Evolutionary conservation across 2,888 invertebrate genomes (phyloP).

Genomic region (Rugalucina vietnamica): DNA sequence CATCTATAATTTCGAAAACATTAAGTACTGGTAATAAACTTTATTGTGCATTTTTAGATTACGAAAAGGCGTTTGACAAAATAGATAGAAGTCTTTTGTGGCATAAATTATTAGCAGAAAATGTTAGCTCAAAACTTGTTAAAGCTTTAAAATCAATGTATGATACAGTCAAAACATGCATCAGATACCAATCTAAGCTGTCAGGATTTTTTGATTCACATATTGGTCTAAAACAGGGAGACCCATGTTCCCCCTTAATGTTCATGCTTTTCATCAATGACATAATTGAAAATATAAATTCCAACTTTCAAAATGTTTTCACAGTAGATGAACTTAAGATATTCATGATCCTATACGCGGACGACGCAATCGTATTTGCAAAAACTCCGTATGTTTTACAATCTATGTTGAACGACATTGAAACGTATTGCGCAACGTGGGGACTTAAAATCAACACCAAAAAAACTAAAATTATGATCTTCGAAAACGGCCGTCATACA

Average conservation of each 20-base stretch:
- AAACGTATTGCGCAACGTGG: slow-evolving; percentile 19
- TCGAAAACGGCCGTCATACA: no score
- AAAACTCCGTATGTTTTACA: not conserved
- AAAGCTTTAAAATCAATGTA: slow-evolving; percentile 31
- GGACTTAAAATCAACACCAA: slow-evolving; percentile 17
- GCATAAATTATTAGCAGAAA: slow-evolving; percentile 30
- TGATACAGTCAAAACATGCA: slow-evolving; percentile 25
- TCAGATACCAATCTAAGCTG: slow-evolving; percentile 13
- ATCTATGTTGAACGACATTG: slow-evolving; percentile 11
- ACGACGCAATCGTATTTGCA: slow-evolving; percentile 27
- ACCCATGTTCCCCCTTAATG: slow-evolving; percentile 18
- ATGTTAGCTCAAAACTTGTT: slow-evolving; percentile 38
- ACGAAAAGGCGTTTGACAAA: slow-evolving; percentile 37
- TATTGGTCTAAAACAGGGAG: slow-evolving; percentile 42
- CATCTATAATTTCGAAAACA: slow-evolving; percentile 36
- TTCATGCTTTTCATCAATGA: slow-evolving; percentile 39
- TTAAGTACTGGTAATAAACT: slow-evolving; percentile 14
- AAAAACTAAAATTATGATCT: no score
- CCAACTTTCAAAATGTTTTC: slow-evolving; percentile 19
- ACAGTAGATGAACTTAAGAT: slow-evolving; percentile 3
- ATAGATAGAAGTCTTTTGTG: slow-evolving; percentile 11
- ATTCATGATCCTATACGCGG: slow-evolving; percentile 27
- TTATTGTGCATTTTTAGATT: slow-evolving; percentile 30
- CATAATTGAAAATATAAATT: slow-evolving; percentile 13
- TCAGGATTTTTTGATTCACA: slow-evolving; percentile 23